phyloP scores from a whole-genome alignment of 2,113 vertebrate genomes.

The Clarias magur region DNA sequence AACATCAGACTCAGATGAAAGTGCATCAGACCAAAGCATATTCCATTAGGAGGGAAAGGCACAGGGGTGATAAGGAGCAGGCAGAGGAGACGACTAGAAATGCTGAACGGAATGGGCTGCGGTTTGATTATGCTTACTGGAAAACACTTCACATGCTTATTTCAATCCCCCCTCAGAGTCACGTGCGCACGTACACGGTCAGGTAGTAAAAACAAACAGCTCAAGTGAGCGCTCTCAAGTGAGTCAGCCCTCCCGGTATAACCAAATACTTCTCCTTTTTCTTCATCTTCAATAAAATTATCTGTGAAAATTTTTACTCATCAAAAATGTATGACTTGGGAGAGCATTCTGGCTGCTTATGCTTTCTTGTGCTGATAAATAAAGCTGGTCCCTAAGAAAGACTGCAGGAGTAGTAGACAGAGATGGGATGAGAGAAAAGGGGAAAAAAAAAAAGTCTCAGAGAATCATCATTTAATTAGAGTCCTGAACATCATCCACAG shows the following conservation, averaged over 20 bases:
- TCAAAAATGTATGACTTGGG: constrained; percentile 49
- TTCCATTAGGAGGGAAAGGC: constrained; percentile 37
- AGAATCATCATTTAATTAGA: background rate
- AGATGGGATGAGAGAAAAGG: background rate
- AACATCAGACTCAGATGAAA: constrained; percentile 49
- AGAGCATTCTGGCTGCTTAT: constrained; percentile 23
- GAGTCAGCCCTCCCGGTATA: constrained; percentile 27
- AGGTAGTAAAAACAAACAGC: constrained; percentile 43
- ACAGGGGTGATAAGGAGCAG: constrained; percentile 30
- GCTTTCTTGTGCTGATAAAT: constrained; percentile 35
- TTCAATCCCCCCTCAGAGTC: constrained; percentile 27
- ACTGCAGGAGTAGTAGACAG: background rate
- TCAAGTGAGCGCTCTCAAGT: constrained; percentile 30
- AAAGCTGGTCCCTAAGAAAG: background rate
- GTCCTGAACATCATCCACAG: background rate
- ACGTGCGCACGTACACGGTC: background rate
- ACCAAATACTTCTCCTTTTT: constrained; percentile 6
- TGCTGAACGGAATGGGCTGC: constrained; percentile 35
- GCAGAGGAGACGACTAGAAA: constrained; percentile 28
- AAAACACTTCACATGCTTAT: constrained; percentile 40
- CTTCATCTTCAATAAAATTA: constrained; percentile 16
- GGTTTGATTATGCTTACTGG: constrained; percentile 46
- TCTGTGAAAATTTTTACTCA: constrained; percentile 38
- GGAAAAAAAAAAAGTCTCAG: background rate
- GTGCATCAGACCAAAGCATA: constrained; percentile 36